Base-by-base conservation (phyloP, 2,797 vertebrate genomes). In the Lepilemur ruficaudatus region DNA sequence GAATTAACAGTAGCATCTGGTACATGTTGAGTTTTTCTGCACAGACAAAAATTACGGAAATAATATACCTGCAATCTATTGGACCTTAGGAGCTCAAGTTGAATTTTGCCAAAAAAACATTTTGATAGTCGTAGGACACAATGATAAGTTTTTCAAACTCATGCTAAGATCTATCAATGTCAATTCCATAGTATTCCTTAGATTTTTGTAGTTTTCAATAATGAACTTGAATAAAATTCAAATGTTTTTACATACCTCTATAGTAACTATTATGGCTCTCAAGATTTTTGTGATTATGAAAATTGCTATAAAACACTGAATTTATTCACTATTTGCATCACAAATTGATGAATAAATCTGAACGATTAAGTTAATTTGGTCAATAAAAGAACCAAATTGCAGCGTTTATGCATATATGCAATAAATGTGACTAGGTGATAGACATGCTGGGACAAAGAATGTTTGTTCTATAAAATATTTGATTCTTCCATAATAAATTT, bases 381-480 rank as follows among this genome's bases (percentile, higher is more conserved):
- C n/a, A 92, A 80, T 55, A 75, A 75, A 93, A 93, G 23, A 59
- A 89, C 5, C 13, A 72, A 94, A 67, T 69, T 93, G 18, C 5
- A 25, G 1, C 76, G 4, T 81, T 92, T 96, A 76, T 87, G 11
- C 9, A 72, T n/a, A 90, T 48, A 90, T 48, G n/a, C 9, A 89
- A 87, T 86, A 43, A 93, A 76, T 72, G 35, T 84, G 25, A 83
- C 9, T 14, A 0, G 30, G 18, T 63, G 46, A 91, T 76, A 94
- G 38, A 93, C 46, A 92, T 50, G 18, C 14, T 73, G 25, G 52
- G 11, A 86, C 25, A 90, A n/a, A 72, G 8, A 83, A 63, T 92
- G 1, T 70, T 90, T 82, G 5, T n/a, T 92, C 38, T 91, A 75
- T 85, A 86, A 91, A 89, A 67, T 78, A 73, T 96, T 92, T 91